These are phyloP conservation scores for Exaiptasia diaphana DNA, from an alignment of 64 coral and sea anemone species.

Conservation along the genomic window DNA sequence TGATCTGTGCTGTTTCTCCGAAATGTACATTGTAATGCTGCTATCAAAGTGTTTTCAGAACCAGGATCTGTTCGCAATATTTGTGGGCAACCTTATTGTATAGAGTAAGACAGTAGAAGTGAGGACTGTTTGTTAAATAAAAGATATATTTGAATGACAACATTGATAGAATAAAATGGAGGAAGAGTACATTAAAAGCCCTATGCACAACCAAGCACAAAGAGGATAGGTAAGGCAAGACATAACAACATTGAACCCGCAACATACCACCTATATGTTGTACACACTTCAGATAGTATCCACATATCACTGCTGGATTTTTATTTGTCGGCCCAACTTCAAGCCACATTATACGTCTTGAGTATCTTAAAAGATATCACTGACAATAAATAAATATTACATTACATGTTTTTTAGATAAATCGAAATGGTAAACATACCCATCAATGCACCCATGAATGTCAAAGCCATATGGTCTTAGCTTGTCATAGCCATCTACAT, in stretches of 20 bases:
- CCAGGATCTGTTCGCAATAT: slow-evolving; percentile 36
- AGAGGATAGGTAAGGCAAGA: background rate
- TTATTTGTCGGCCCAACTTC: slow-evolving; percentile 53
- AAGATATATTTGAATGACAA: background rate
- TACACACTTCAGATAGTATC: slow-evolving; percentile 32
- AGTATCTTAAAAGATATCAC: background rate
- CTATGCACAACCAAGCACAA: background rate
- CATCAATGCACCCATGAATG: background rate
- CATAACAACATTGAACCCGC: background rate
- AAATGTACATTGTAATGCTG: slow-evolving; percentile 39
- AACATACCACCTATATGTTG: slow-evolving; percentile 34
- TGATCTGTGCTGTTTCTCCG: slow-evolving; percentile 15
- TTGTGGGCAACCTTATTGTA: slow-evolving; percentile 10
- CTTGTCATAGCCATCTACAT: background rate
- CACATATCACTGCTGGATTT: slow-evolving; percentile 25
- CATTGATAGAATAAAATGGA: background rate
- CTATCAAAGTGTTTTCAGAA: slow-evolving; percentile 31
- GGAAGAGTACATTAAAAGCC: background rate
- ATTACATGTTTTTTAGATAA: no score
- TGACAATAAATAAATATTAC: background rate
- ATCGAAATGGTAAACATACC: background rate
- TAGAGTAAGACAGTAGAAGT: background rate
- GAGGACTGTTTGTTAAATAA: background rate
- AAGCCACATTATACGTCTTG: slow-evolving; percentile 54
- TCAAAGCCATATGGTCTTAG: background rate